Base-by-base conservation (phyloP, 2,888 invertebrate species). In the Cartodere bifasciata region DNA sequence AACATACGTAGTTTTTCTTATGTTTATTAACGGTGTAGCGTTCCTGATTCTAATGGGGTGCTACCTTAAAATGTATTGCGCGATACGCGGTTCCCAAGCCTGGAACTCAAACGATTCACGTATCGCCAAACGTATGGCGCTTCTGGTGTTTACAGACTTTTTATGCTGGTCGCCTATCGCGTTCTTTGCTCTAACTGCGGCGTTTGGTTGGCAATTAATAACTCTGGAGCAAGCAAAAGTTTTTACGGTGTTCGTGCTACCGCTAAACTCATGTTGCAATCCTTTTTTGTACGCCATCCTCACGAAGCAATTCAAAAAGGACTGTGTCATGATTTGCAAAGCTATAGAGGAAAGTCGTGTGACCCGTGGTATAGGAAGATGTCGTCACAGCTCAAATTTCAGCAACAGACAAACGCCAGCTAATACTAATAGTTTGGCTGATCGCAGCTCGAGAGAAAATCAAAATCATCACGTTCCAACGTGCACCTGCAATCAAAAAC, bases 91-190 rank as follows among this genome's bases (percentile, higher is more conserved):
- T 35, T 91, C 91, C 45, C 84, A 88, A 57, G 91, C 91, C 0
- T 94, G 94, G 94, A 94, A 94, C 59, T 90, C 90, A 3, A 94
- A 94, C 60, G 94, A 95, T 60, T 90, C 91, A 6, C 70, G 92
- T 31, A 91, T 95, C 46, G 94, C 95, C 23, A 92, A 92, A 59
- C 70, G 92, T 22, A 95, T 95, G 94, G 92, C 95, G 1, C 63
- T 97, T 23, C 68, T 97, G 33, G 94, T 97, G 2, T 92, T 94
- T 58, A 97, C 95, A 0, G 95, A 97, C 60, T 90, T 97, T 53
- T 67, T 94, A 26, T 97, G 95, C 64, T 97, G 95, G 95, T 88
- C 92, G 3, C 97, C 97, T 0, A 92, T 95, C 40, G 90, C 95
- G 2, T 90, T 95, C 62, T 88, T 91, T 58, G 85, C 92, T 4